Evolutionary conservation across 2,888 invertebrate species (phyloP), one percentile per base, ranked within the genome.

Genomic region (Dinocampus coccinellae): DNA sequence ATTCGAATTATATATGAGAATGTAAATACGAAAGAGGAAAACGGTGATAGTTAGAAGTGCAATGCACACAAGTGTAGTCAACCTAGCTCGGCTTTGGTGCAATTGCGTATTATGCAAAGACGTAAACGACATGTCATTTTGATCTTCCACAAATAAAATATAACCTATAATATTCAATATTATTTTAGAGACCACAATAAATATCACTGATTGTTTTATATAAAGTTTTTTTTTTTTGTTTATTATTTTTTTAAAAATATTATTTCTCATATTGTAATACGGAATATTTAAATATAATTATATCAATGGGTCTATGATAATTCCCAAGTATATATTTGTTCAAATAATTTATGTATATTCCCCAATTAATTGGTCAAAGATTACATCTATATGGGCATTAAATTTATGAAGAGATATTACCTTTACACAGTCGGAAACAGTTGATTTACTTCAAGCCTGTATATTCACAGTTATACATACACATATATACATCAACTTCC

Each of bases 391-490:
- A n/a, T n/a, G n/a, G n/a, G n/a, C n/a, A n/a, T n/a, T n/a, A n/a
- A n/a, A n/a, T n/a, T n/a, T n/a, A n/a, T n/a, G n/a, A n/a, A n/a
- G n/a, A n/a, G n/a, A n/a, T n/a, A n/a, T n/a, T n/a, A n/a, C n/a
- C n/a, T n/a, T n/a, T n/a, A n/a, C n/a, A n/a, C n/a, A n/a, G n/a
- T n/a, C n/a, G n/a, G n/a, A n/a, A n/a, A n/a, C 72, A 77, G 81
- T 81, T 83, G 82, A 83, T 83, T 83, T 82, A 83, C 81, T 78
- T 77, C 70, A 72, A 64, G 70, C 77, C 78, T 78, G 29, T 42
- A 76, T 76, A 79, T 78, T 69, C 78, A 67, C 70, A n/a, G n/a
- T n/a, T 78, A 47, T 36, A 76, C 76, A 79, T 78, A 68, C 78
- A 67, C 70, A 71, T 72, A 68, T 69, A 72, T 66, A 73, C 77